A percentile compares a stretch with the other conserved stretches of the same genome.
phyloP scores from a whole-genome alignment of 2,113 vertebrate species.

The Toxotes chatareus region DNA sequence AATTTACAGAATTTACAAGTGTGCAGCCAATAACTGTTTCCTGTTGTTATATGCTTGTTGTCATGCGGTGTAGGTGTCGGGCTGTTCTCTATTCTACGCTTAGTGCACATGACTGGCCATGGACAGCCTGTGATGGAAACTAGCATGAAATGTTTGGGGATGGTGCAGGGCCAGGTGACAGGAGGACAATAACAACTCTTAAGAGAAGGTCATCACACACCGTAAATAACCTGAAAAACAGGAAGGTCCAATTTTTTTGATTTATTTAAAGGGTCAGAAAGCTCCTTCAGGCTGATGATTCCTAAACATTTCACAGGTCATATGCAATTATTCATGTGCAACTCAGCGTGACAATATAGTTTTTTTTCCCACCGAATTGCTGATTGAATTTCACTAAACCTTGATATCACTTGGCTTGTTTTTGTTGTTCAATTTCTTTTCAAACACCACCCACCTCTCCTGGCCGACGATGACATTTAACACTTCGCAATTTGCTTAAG shows the following conservation, averaged over 20 bases:
- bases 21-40: constrained; percentile 8
- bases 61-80: constrained; percentile 42
- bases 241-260: constrained; percentile 26
- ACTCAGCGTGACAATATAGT: neutral
- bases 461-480: neutral
- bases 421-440: neutral
- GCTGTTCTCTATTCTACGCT: constrained; percentile 67
- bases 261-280: neutral
- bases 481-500: neutral
- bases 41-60: constrained; percentile 33
- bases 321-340: neutral
- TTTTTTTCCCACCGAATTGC: neutral
- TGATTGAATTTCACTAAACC: neutral
- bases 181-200: constrained; percentile 48
- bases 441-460: neutral
- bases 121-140: constrained; percentile 83
- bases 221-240: constrained; percentile 65
- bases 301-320: neutral
- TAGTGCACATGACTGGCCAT: constrained; percentile 82
- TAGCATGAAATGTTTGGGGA: constrained; percentile 34
- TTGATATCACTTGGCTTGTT: neutral
- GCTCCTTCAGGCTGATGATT: neutral
- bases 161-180: constrained; percentile 65
- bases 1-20: neutral
- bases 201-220: constrained; percentile 35